phyloP scores from a whole-genome alignment of 2,888 invertebrate genomes.

The Anodontia alba region DNA sequence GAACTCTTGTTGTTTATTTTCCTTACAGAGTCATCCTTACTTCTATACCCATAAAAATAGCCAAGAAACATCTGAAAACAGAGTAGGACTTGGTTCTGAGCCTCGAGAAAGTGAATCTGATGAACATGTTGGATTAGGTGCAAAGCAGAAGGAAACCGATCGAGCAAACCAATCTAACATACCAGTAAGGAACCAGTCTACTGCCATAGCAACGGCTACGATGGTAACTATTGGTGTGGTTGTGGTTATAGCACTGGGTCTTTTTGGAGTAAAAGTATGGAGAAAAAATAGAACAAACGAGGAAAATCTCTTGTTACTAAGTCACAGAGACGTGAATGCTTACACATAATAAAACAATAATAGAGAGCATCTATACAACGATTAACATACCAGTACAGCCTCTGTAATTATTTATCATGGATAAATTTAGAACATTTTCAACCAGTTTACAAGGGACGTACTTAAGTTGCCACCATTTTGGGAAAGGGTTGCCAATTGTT shows the following conservation, averaged over 20 bases:
- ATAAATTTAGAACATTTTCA: too few relatives aligned
- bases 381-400: too few relatives aligned
- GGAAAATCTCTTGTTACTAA: neutral
- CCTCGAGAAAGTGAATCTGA: neutral
- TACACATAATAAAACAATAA: too few relatives aligned
- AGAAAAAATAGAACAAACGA: neutral
- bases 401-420: too few relatives aligned
- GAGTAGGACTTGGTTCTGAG: neutral
- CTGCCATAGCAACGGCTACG: neutral
- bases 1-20: too few relatives aligned
- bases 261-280: neutral
- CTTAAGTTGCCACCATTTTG: too few relatives aligned
- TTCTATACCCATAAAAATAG: slow-evolving; percentile 56
- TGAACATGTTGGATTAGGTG: neutral
- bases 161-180: neutral
- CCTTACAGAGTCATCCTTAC: slow-evolving; percentile 43
- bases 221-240: neutral
- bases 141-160: neutral
- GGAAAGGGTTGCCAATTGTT: too few relatives aligned
- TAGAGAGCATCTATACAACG: too few relatives aligned
- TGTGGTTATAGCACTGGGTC: neutral
- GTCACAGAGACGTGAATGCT: too few relatives aligned
- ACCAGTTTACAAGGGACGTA: too few relatives aligned
- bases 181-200: neutral
- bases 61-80: neutral